Evolutionary conservation across 1,140 invertebrate genomes (phyloP).

Genomic region (Megathymus violae): DNA sequence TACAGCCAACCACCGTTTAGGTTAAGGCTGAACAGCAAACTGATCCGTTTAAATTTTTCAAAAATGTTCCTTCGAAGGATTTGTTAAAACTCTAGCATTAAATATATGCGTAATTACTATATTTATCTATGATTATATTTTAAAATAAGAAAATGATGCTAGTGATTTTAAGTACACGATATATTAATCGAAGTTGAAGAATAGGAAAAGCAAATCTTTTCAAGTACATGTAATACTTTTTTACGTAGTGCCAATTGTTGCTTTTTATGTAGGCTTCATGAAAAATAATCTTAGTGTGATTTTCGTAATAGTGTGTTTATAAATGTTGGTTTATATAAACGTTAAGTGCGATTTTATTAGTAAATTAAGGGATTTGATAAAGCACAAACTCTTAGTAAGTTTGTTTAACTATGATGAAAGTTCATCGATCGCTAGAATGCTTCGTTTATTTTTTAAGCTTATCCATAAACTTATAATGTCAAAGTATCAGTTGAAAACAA

Average conservation of each 20-base stretch:
- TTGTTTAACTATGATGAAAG: not conserved
- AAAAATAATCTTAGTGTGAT: no score
- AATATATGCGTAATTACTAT: conserved; percentile 36
- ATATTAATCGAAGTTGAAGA: not conserved
- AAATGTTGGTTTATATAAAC: no score
- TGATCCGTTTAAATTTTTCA: not conserved
- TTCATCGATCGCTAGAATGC: not conserved
- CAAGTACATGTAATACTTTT: not conserved
- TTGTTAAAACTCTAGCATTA: conserved; percentile 45
- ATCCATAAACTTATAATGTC: not conserved
- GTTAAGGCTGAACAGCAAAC: no score
- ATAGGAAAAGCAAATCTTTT: not conserved
- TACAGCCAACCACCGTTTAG: no score
- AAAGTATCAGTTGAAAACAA: not conserved
- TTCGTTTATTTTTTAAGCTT: not conserved
- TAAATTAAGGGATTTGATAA: not conserved
- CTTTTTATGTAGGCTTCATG: not conserved
- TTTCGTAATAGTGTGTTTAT: no score
- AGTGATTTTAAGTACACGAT: conserved; percentile 21
- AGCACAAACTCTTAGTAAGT: not conserved
- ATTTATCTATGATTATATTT: conserved; percentile 38
- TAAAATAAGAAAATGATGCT: conserved; percentile 39
- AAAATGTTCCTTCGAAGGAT: conserved; percentile 70
- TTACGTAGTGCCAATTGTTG: not conserved
- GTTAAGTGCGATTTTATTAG: no score